Conservation (phyloP, 1,140 invertebrate species). For the Drosophila kikkawai region DNA sequence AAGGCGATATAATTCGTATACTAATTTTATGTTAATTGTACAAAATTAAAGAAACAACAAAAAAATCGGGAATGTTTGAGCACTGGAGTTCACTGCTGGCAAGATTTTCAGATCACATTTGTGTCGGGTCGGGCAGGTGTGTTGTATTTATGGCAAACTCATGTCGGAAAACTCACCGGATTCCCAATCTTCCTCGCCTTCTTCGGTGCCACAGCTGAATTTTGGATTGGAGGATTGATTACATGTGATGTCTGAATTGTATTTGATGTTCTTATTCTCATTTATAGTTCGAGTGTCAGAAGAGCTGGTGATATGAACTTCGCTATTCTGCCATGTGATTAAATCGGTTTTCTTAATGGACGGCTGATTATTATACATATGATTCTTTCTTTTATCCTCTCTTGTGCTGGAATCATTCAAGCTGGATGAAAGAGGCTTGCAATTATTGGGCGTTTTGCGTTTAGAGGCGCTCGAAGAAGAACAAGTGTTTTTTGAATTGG, state of each 20-base stretch:
- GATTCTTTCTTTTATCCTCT: constrained; percentile 71
- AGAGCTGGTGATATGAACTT: constrained; percentile 54
- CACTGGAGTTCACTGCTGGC: neutral
- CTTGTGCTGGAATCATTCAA: constrained; percentile 64
- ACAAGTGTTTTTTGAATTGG: constrained; percentile 67
- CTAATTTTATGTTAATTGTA: constrained; percentile 2
- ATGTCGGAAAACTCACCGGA: constrained; percentile 88
- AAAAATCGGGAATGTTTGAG: constrained; percentile 4
- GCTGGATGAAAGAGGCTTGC: constrained; percentile 55
- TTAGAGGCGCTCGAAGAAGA: constrained; percentile 61
- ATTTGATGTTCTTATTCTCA: constrained; percentile 66
- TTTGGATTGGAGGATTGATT: constrained; percentile 69
- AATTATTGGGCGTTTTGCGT: constrained; percentile 69
- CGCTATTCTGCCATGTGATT: constrained; percentile 70
- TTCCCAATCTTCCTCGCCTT: constrained; percentile 88
- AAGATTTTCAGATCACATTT: constrained; percentile 13
- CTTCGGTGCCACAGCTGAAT: constrained; percentile 62
- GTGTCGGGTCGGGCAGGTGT: constrained; percentile 11
- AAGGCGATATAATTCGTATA: neutral
- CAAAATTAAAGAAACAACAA: neutral
- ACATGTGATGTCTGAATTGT: constrained; percentile 68
- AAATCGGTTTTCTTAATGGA: constrained; percentile 63
- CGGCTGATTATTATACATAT: constrained; percentile 73
- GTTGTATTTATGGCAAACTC: constrained; percentile 41
- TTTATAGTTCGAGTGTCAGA: constrained; percentile 67